A percentile compares a stretch with the other conserved stretches of the same genome.
phyloP scores from a whole-genome alignment of 2,888 invertebrate genomes.

The Trichogramma evanescens region DNA sequence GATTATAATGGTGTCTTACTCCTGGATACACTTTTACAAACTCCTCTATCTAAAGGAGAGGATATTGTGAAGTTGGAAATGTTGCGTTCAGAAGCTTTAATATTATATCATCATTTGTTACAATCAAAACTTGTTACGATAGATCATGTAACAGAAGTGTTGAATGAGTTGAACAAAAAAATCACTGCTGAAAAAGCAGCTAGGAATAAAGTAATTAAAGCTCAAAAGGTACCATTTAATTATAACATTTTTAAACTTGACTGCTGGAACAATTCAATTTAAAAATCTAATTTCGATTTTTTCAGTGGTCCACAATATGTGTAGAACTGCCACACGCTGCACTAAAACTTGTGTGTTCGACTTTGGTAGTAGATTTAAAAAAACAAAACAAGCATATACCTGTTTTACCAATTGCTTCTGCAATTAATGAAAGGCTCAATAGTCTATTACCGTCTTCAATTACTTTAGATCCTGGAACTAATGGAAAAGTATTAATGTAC shows the following conservation, averaged over 20 bases:
- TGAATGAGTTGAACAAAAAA: constrained; percentile 69
- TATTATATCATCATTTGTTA: constrained; percentile 74
- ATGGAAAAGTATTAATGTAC: constrained; percentile 69
- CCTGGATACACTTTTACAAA: constrained; percentile 82
- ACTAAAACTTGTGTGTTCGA: constrained; percentile 71
- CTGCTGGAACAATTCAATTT: not conserved
- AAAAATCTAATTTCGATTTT: constrained; percentile 25
- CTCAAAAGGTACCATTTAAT: constrained; percentile 64
- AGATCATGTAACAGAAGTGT: constrained; percentile 70
- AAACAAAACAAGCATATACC: constrained; percentile 76
- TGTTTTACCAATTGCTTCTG: constrained; percentile 81
- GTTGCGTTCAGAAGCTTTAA: constrained; percentile 78
- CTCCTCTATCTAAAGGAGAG: constrained; percentile 68
- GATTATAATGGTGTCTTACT: constrained; percentile 88
- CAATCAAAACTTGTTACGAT: constrained; percentile 67
- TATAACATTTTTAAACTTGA: not conserved
- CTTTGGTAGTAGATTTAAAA: constrained; percentile 75
- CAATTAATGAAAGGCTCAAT: constrained; percentile 78
- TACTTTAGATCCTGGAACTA: constrained; percentile 46
- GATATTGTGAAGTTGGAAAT: constrained; percentile 78
- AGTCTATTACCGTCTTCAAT: constrained; percentile 60
- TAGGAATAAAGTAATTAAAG: constrained; percentile 78
- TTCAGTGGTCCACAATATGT: constrained; percentile 87
- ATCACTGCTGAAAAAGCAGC: constrained; percentile 66
- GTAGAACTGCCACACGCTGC: constrained; percentile 72